These are phyloP conservation scores for Pollenia amentaria DNA, from an alignment of 2,888 invertebrate genomes.

Conservation along the genomic window DNA sequence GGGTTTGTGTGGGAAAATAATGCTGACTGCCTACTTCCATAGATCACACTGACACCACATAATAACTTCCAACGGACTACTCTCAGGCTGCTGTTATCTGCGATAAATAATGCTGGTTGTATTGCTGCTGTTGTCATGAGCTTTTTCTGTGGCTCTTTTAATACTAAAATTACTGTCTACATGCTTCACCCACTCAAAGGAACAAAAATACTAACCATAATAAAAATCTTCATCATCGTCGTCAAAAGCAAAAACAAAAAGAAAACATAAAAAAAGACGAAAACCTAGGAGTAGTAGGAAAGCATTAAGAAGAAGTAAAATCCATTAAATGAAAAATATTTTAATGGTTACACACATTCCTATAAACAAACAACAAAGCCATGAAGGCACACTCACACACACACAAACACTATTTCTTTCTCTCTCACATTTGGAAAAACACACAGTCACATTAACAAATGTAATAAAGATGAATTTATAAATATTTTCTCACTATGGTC, in stretches of 20 bases:
- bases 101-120: background rate
- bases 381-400: background rate
- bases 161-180: background rate
- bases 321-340: conserved; percentile 66
- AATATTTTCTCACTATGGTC: conserved; percentile 43
- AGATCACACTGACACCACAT: background rate
- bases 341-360: conserved; percentile 52
- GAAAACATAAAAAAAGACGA: conserved; percentile 13
- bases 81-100: background rate
- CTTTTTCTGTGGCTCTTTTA: background rate
- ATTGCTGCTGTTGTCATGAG: conserved; percentile 16
- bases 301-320: conserved; percentile 46
- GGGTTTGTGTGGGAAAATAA: background rate
- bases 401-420: background rate
- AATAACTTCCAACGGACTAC: background rate
- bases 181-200: conserved; percentile 39
- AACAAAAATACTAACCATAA: conserved; percentile 27
- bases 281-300: background rate
- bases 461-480: conserved; percentile 32
- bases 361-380: background rate
- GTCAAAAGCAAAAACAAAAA: background rate
- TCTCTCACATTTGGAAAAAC: background rate
- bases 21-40: background rate
- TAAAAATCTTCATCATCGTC: conserved; percentile 48
- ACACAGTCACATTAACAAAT: background rate